phyloP scores from a whole-genome alignment of 2,797 vertebrate species.

The Okamejei kenojei region DNA sequence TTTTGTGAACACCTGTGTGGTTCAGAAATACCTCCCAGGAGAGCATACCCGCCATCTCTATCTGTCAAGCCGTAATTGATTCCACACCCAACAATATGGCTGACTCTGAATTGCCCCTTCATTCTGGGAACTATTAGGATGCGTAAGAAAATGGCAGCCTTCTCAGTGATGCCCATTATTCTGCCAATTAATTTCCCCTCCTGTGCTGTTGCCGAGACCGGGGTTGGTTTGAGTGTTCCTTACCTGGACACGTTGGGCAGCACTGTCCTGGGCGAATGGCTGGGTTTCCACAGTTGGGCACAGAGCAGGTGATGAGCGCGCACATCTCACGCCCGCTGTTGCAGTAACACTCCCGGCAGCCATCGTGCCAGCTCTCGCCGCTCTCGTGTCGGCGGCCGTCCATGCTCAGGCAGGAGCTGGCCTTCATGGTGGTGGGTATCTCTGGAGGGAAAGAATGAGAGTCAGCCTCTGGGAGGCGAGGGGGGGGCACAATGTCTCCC shows the following conservation, averaged over 20 bases:
- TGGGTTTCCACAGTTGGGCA: constrained; percentile 71
- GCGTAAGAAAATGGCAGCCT: no score
- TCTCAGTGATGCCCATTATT: no score
- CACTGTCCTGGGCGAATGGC: constrained; percentile 73
- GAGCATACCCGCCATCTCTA: no score
- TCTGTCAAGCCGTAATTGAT: no score
- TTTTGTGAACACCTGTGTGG: no score
- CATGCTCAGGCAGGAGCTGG: constrained; percentile 74
- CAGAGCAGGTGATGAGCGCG: constrained; percentile 75
- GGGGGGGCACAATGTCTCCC: not conserved
- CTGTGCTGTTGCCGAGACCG: no score
- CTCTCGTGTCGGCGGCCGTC: constrained; percentile 74
- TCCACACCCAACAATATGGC: no score
- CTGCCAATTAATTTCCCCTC: not conserved
- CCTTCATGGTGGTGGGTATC: constrained; percentile 57
- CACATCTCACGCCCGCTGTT: constrained; percentile 78
- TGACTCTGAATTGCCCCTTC: no score
- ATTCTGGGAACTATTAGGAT: no score
- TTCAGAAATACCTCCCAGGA: no score
- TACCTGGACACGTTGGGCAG: constrained; percentile 77
- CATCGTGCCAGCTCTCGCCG: constrained; percentile 79
- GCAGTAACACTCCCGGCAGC: constrained; percentile 82
- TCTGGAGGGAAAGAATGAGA: constrained; percentile 49
- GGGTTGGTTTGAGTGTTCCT: not conserved
- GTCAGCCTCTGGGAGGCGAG: not conserved